phyloP scores from a whole-genome alignment of 2,113 vertebrate species.

The Anas platyrhynchos region DNA sequence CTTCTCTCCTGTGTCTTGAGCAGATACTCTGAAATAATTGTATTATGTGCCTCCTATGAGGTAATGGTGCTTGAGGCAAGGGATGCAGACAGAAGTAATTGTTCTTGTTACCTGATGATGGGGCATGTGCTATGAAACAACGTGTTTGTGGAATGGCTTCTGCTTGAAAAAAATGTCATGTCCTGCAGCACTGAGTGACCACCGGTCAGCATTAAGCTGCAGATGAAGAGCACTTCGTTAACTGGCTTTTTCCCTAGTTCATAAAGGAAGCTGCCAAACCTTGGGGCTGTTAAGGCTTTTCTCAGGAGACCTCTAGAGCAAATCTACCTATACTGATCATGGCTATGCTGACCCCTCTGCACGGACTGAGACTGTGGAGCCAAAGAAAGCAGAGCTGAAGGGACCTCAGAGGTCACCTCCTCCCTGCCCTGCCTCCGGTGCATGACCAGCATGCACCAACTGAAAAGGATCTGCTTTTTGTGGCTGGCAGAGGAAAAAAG shows the following conservation, averaged over 20 bases:
- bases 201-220: conserved; percentile 2
- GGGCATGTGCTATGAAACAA: background rate
- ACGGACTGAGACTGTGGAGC: background rate
- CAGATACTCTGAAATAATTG: conserved; percentile 35
- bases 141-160: background rate
- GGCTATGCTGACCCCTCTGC: background rate
- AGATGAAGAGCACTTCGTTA: background rate
- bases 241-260: background rate
- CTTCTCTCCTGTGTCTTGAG: conserved; percentile 25
- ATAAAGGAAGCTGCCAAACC: background rate
- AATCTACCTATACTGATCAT: background rate
- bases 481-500: background rate
- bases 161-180: background rate
- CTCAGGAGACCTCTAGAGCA: background rate
- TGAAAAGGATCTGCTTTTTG: background rate
- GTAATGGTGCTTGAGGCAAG: background rate
- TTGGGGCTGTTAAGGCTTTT: background rate
- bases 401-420: background rate
- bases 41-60: background rate
- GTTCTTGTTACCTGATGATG: conserved; percentile 14
- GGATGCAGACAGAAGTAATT: conserved; percentile 6
- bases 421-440: background rate
- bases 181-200: background rate
- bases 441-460: background rate
- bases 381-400: background rate